Conservation (phyloP, 2,888 invertebrate species). For the Flabesymbios commensalis region DNA sequence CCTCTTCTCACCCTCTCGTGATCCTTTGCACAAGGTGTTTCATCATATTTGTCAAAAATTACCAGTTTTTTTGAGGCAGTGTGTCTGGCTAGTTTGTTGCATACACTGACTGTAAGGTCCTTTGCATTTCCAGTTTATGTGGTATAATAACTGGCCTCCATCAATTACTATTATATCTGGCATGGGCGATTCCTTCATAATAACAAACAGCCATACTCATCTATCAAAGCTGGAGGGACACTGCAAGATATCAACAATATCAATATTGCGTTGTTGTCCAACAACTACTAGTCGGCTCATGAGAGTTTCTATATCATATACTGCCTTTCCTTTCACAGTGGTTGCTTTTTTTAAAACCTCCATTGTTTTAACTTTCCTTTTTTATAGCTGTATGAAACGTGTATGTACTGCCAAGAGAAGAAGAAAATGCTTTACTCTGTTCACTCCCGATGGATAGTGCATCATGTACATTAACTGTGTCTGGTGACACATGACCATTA, state of each 20-base stretch:
- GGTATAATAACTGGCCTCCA: not conserved
- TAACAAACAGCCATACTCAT: conserved; percentile 5
- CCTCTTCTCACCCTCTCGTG: conserved; percentile 1
- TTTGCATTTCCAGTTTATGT: not conserved
- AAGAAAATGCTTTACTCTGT: not conserved
- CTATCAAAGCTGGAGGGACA: not conserved
- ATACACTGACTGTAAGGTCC: not conserved
- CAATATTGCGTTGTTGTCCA: not conserved
- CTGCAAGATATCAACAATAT: not conserved
- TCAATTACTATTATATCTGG: not conserved
- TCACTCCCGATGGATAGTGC: conserved; percentile 4
- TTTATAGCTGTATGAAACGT: conserved; percentile 3
- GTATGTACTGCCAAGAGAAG: not conserved
- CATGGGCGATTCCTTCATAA: not conserved
- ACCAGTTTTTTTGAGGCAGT: not conserved
- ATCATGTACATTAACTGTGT: conserved; percentile 5
- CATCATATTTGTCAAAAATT: conserved; percentile 2
- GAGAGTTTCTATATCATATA: conserved; percentile 4
- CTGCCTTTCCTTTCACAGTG: not conserved
- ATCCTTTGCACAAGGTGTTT: not conserved
- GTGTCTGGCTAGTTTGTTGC: not conserved
- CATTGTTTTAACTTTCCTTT: conserved; percentile 7
- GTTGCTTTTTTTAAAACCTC: conserved; percentile 1
- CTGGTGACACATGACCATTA: not conserved
- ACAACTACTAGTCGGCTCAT: not conserved